phyloP scores from a whole-genome alignment of 2,797 vertebrate species.

The Phrynocephalus guinanensis region DNA sequence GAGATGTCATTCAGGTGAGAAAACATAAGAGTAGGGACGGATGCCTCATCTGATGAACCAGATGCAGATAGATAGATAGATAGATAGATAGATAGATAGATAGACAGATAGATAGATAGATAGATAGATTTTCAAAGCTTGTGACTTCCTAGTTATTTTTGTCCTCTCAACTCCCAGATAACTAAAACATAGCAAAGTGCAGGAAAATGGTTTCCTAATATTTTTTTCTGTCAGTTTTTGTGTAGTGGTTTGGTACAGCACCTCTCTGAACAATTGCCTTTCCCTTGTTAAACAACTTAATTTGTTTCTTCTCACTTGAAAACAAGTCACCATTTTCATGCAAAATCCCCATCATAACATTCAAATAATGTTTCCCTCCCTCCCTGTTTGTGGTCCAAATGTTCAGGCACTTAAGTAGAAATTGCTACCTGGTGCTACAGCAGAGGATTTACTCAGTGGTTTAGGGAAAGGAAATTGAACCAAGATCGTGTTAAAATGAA shows the following conservation, averaged over 20 bases:
- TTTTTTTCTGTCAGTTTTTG: neutral
- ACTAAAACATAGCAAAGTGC: neutral
- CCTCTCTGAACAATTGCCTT: neutral
- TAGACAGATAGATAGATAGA: too few relatives aligned
- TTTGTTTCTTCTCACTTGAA: neutral
- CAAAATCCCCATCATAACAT: slow-evolving; percentile 17
- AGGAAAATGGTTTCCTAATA: slow-evolving; percentile 8
- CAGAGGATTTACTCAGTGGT: slow-evolving; percentile 1
- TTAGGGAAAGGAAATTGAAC: slow-evolving; percentile 2
- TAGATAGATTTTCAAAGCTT: neutral
- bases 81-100: too few relatives aligned
- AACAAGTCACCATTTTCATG: slow-evolving; percentile 9
- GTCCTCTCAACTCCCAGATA: neutral
- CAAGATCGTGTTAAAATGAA: slow-evolving; percentile 10
- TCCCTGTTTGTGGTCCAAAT: slow-evolving; percentile 14
- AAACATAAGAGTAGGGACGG: neutral
- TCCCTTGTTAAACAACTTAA: neutral
- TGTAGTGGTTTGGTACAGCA: slow-evolving; percentile 21
- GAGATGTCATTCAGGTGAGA: neutral
- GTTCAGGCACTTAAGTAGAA: slow-evolving; percentile 17
- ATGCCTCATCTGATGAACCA: neutral
- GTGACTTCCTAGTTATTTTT: neutral
- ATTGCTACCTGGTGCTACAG: slow-evolving; percentile 11
- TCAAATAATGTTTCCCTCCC: slow-evolving; percentile 30
- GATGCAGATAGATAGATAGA: neutral